A percentile compares a stretch with the other conserved stretches of the same genome.
Conservation (phyloP, 2,797 vertebrate genomes). For the Octomys mimax region DNA sequence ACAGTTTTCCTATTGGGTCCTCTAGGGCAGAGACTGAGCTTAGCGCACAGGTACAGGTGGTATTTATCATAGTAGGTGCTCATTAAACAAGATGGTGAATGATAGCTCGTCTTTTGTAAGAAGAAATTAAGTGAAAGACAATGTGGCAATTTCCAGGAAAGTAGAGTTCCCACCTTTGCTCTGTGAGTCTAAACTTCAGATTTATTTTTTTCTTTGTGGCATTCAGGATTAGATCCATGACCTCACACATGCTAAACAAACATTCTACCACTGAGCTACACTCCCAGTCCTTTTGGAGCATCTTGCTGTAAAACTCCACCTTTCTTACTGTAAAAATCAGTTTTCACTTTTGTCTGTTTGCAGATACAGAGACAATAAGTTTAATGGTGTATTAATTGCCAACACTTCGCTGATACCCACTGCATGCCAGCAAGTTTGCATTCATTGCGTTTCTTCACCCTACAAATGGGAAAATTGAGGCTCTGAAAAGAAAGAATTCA, state of each 20-base stretch:
- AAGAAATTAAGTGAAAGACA: constrained; percentile 3
- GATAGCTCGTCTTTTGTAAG: background rate
- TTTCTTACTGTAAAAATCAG: constrained; percentile 32
- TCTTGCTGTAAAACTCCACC: background rate
- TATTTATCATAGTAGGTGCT: background rate
- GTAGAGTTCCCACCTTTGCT: background rate
- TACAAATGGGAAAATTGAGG: background rate
- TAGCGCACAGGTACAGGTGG: background rate
- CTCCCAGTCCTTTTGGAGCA: background rate
- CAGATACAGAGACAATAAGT: background rate
- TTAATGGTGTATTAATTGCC: background rate
- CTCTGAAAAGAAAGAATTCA: background rate
- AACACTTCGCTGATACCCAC: background rate
- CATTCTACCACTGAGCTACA: background rate
- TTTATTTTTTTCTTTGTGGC: background rate
- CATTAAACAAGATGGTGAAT: background rate
- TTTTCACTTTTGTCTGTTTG: background rate
- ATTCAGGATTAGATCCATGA: background rate
- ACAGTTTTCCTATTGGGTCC: background rate
- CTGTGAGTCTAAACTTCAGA: background rate
- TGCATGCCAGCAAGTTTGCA: background rate
- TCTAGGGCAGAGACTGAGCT: background rate
- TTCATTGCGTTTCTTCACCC: background rate
- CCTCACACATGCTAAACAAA: background rate
- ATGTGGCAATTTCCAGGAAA: constrained; percentile 18